These are phyloP conservation scores for Encarsia formosa DNA, from an alignment of 2,888 invertebrate genomes.

Conservation along the genomic window DNA sequence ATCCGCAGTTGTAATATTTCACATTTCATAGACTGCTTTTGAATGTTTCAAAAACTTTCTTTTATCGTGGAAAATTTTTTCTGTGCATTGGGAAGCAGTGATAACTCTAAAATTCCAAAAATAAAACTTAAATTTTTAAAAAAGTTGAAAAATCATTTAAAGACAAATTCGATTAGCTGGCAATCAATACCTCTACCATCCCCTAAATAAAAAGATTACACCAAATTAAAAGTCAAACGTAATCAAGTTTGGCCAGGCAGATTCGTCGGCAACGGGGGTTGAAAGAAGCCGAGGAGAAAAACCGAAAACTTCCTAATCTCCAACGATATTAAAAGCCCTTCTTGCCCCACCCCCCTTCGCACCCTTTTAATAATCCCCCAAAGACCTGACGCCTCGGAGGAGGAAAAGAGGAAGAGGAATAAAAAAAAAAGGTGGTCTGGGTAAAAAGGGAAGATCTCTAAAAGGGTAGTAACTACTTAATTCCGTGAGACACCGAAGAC, in stretches of 20 bases:
- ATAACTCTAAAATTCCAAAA: no score
- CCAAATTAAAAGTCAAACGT: no score
- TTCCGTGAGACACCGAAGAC: slow-evolving; percentile 40
- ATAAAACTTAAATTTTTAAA: no score
- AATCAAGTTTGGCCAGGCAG: not conserved
- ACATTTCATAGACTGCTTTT: no score
- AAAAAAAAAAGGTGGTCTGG: slow-evolving; percentile 16
- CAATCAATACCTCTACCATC: no score
- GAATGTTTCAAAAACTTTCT: no score
- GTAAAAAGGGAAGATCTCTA: slow-evolving; percentile 30
- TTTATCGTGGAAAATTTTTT: no score
- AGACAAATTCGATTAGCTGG: no score
- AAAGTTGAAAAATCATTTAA: no score
- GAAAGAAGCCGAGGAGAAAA: slow-evolving; percentile 27
- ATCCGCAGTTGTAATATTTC: no score
- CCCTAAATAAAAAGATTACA: no score
- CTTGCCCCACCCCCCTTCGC: slow-evolving; percentile 31
- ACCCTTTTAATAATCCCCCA: slow-evolving; percentile 42
- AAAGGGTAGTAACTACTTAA: slow-evolving; percentile 44
- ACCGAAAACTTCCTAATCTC: slow-evolving; percentile 41
- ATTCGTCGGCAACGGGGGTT: slow-evolving; percentile 22
- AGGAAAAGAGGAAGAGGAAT: slow-evolving; percentile 19
- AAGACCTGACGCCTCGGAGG: slow-evolving; percentile 28
- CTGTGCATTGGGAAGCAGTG: no score
- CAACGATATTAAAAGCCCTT: slow-evolving; percentile 42